Conservation (phyloP, 2,113 vertebrate genomes). For the Neolamprologus variostigma region DNA sequence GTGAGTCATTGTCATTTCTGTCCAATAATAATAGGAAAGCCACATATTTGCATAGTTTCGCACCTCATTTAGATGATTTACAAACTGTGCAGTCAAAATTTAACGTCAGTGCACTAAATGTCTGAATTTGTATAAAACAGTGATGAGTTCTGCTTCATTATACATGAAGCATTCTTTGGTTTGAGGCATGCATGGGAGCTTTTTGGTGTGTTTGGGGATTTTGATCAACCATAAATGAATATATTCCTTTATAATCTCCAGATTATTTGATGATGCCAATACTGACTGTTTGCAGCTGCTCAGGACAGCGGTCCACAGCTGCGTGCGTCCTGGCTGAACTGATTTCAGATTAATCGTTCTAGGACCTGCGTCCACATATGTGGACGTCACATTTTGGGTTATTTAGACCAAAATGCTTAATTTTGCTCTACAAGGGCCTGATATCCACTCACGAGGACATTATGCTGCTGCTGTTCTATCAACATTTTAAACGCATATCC, state of each 20-base stretch:
- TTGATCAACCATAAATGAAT: fast-evolving
- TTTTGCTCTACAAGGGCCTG: background rate
- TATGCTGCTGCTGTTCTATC: background rate
- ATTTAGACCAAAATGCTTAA: fast-evolving
- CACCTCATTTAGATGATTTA: background rate
- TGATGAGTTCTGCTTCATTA: background rate
- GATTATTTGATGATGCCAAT: background rate
- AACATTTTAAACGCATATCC: fast-evolving
- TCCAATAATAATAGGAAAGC: background rate
- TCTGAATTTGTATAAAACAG: background rate
- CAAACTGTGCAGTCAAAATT: fast-evolving
- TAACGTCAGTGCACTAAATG: fast-evolving
- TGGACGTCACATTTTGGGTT: fast-evolving
- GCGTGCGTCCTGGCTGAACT: fast-evolving
- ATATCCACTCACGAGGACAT: fast-evolving
- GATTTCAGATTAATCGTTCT: background rate
- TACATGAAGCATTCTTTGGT: background rate
- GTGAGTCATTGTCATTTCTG: background rate
- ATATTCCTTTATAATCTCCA: background rate
- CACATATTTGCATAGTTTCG: background rate
- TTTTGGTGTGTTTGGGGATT: background rate
- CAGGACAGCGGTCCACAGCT: background rate
- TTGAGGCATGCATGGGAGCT: fast-evolving
- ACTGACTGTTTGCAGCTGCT: background rate
- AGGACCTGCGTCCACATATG: background rate